phyloP scores from a whole-genome alignment of 2,888 invertebrate genomes.

The Zootermopsis nevadensis region DNA sequence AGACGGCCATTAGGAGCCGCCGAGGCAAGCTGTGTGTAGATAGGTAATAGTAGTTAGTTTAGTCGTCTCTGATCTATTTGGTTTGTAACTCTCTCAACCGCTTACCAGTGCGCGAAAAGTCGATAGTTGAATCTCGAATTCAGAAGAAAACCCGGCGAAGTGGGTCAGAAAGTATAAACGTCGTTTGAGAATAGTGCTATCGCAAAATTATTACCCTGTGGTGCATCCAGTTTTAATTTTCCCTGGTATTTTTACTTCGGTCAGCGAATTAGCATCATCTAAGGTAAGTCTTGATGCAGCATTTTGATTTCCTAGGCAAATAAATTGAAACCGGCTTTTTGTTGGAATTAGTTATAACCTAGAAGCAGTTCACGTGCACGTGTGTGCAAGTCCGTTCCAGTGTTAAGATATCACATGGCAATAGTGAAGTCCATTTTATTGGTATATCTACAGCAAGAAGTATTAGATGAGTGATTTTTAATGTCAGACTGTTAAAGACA shows the following conservation, averaged over 20 bases:
- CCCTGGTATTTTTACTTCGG: not conserved
- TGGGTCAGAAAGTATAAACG: constrained; percentile 29
- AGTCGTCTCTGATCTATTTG: constrained; percentile 28
- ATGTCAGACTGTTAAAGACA: too few relatives aligned
- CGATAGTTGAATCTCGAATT: constrained; percentile 31
- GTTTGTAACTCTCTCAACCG: constrained; percentile 14
- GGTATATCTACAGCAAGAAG: too few relatives aligned
- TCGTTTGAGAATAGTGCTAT: not conserved
- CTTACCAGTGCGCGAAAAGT: constrained; percentile 22
- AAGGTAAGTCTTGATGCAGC: too few relatives aligned
- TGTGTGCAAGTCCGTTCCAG: too few relatives aligned
- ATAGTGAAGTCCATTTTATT: too few relatives aligned
- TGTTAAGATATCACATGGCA: too few relatives aligned
- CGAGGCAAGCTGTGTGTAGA: not conserved
- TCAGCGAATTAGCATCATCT: not conserved
- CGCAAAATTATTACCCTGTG: not conserved
- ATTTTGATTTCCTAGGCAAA: too few relatives aligned
- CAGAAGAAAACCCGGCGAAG: not conserved
- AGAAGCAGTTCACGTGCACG: too few relatives aligned
- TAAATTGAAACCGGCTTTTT: too few relatives aligned
- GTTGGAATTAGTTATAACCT: too few relatives aligned
- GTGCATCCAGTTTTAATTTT: constrained; percentile 1
- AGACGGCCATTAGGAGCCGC: constrained; percentile 42
- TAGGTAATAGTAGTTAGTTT: not conserved
- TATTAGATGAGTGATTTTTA: too few relatives aligned